phyloP scores from a whole-genome alignment of 1,140 invertebrate genomes.

The Rhyzopertha dominica region DNA sequence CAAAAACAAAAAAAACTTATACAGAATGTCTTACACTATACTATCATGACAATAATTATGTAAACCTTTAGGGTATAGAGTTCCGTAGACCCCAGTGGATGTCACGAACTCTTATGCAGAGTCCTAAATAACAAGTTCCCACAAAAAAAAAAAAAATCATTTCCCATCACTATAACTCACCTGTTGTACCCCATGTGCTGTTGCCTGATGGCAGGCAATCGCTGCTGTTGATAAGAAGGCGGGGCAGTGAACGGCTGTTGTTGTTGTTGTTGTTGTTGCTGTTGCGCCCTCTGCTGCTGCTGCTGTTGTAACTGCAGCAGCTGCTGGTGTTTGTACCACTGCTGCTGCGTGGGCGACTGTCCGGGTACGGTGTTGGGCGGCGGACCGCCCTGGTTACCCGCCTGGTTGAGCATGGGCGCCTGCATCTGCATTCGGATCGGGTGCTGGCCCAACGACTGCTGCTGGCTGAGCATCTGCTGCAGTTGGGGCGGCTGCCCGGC shows the following conservation, averaged over 20 bases:
- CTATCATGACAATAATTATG: too few species aligned
- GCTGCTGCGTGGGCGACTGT: slow-evolving; percentile 42
- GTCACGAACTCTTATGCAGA: too few species aligned
- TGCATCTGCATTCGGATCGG: slow-evolving; percentile 41
- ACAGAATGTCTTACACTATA: too few species aligned
- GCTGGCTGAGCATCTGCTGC: slow-evolving; percentile 41
- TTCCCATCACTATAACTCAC: too few species aligned
- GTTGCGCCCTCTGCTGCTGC: slow-evolving; percentile 49
- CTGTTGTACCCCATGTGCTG: slow-evolving; percentile 46
- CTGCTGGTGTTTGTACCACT: slow-evolving; percentile 55
- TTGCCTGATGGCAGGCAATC: slow-evolving; percentile 45
- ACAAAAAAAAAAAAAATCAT: too few species aligned
- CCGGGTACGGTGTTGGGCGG: too few species aligned
- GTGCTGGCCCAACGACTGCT: slow-evolving; percentile 28
- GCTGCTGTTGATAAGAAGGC: slow-evolving; percentile 40
- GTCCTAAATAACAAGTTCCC: too few species aligned
- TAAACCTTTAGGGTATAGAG: too few species aligned
- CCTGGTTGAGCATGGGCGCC: slow-evolving; percentile 48
- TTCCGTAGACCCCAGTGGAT: too few species aligned
- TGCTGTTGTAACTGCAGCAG: slow-evolving; percentile 50
- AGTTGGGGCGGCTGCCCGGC: slow-evolving; percentile 45
- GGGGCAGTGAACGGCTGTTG: slow-evolving; percentile 41
- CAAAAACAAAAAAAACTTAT: too few species aligned
- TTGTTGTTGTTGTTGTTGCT: slow-evolving; percentile 45
- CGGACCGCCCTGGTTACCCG: slow-evolving; percentile 41